phyloP scores from a whole-genome alignment of 2,113 vertebrate species.

The Herpetotheres cachinnans region DNA sequence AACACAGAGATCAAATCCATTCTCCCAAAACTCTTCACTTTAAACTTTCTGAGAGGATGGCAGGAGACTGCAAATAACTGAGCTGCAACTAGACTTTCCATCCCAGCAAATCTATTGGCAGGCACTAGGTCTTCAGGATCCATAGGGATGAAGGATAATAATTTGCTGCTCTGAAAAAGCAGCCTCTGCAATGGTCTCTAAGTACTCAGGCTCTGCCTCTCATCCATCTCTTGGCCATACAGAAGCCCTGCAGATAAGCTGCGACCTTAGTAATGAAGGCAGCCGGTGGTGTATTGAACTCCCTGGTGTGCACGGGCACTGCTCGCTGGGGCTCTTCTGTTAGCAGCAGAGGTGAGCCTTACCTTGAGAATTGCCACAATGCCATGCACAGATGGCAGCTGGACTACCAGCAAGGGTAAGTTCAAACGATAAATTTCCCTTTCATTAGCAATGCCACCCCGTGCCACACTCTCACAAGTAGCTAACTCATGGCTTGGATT shows the following conservation, averaged over 20 bases:
- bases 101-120: neutral
- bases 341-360: neutral
- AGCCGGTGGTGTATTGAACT: neutral
- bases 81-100: neutral
- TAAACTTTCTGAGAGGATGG: neutral
- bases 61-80: neutral
- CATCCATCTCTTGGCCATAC: neutral
- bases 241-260: neutral
- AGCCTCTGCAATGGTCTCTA: neutral
- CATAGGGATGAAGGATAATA: neutral
- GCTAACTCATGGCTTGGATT: neutral
- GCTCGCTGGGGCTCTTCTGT: accelerated
- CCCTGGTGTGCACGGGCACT: accelerated
- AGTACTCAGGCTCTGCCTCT: neutral
- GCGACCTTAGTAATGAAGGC: accelerated
- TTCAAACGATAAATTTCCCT: neutral
- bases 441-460: neutral
- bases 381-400: neutral
- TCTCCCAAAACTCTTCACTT: neutral
- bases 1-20: neutral
- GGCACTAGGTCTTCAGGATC: neutral
- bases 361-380: neutral
- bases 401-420: neutral
- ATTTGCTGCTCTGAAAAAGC: neutral
- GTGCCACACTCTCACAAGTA: neutral